phyloP scores from a whole-genome alignment of 2,797 vertebrate species.

The Acanthiza pusilla region DNA sequence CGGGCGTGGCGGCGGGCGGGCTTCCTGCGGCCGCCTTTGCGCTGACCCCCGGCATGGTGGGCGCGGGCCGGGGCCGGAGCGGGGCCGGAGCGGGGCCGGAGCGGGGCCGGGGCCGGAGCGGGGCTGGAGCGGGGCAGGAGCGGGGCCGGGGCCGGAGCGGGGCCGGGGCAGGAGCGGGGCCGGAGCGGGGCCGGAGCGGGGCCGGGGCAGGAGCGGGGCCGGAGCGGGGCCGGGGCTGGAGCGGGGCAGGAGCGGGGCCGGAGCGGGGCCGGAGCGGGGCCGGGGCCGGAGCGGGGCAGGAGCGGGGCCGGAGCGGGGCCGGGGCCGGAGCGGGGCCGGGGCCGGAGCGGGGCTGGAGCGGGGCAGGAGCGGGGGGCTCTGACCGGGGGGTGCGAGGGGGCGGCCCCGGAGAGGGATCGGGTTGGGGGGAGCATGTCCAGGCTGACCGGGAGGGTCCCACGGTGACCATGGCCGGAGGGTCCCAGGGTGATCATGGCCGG shows the following conservation, averaged over 20 bases:
- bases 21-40: neutral
- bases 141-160: no score
- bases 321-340: no score
- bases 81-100: neutral
- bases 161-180: neutral
- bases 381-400: no score
- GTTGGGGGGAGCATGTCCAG: neutral
- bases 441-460: neutral
- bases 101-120: no score
- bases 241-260: neutral
- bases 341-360: neutral
- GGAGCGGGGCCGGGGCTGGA: neutral
- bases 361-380: neutral
- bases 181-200: neutral
- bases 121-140: neutral
- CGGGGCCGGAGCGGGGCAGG: neutral
- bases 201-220: neutral
- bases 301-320: neutral
- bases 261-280: neutral
- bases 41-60: slow-evolving; percentile 18
- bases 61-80: neutral
- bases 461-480: no score
- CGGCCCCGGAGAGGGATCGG: neutral
- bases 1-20: neutral
- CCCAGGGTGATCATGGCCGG: no score